A percentile compares a stretch with the other conserved stretches of the same genome.
Evolutionary conservation across 37 sponge, comb jelly and placozoan species (phyloP).

Genomic region (Geodia barretti): DNA sequence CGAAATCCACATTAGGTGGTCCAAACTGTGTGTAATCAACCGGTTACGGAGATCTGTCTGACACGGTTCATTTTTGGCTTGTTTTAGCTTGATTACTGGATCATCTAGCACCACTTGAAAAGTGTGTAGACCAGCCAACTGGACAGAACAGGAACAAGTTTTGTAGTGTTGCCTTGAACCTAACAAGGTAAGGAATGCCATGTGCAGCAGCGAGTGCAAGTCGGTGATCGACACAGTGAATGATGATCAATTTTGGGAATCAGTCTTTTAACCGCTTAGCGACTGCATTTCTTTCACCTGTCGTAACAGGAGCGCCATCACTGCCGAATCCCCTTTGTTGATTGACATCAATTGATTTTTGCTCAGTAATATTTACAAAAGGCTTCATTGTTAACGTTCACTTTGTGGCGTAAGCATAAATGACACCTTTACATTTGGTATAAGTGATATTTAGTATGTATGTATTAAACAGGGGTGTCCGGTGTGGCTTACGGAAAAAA

Average conservation of each 20-base stretch:
- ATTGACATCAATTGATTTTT: slow-evolving; percentile 1
- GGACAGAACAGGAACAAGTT: slow-evolving; percentile 22
- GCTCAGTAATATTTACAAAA: background rate
- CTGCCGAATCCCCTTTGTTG: slow-evolving; percentile 29
- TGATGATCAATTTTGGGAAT: slow-evolving; percentile 18
- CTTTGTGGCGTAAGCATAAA: too few relatives aligned
- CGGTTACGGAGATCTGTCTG: too few relatives aligned
- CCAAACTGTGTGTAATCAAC: background rate
- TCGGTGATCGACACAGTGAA: slow-evolving; percentile 46
- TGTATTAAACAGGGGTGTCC: too few relatives aligned
- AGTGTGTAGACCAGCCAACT: slow-evolving; percentile 31
- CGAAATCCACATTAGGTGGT: background rate
- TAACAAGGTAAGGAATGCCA: slow-evolving; percentile 24
- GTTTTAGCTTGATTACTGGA: slow-evolving; percentile 25
- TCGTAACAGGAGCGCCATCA: slow-evolving; percentile 53
- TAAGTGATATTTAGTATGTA: too few relatives aligned
- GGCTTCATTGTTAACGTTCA: too few relatives aligned
- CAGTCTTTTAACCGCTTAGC: slow-evolving; percentile 28
- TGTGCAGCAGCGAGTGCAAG: slow-evolving; percentile 49
- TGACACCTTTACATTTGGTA: too few relatives aligned
- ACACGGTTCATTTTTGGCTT: slow-evolving; percentile 53
- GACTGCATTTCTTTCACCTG: slow-evolving; percentile 23
- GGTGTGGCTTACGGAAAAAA: background rate
- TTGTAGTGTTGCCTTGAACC: slow-evolving; percentile 26
- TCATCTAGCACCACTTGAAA: slow-evolving; percentile 13